phyloP scores from a whole-genome alignment of 2,888 invertebrate species.

The Gibbula magus region DNA sequence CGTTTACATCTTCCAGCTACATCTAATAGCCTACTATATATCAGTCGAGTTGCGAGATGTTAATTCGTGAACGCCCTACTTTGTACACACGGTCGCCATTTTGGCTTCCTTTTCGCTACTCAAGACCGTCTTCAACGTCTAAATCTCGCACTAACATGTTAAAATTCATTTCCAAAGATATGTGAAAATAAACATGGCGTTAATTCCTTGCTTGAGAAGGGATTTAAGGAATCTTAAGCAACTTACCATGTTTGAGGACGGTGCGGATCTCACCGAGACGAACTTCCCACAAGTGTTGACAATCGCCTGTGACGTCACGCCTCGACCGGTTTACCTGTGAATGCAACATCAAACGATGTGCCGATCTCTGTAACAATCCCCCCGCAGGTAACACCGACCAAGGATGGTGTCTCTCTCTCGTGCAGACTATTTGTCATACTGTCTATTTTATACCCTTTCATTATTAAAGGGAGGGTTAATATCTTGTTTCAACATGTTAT shows the following conservation, averaged over 20 bases:
- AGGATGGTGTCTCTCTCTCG: no score
- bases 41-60: no score
- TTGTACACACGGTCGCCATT: background rate
- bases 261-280: background rate
- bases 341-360: background rate
- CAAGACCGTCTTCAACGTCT: background rate
- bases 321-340: constrained; percentile 7
- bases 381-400: no score
- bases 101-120: background rate
- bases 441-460: no score
- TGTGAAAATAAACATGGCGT: background rate
- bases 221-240: background rate
- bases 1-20: no score
- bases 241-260: constrained; percentile 8
- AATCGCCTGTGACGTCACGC: background rate
- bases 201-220: constrained; percentile 8
- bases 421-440: no score
- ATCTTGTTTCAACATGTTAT: no score
- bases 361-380: background rate
- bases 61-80: background rate
- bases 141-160: background rate
- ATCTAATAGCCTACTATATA: no score
- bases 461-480: no score
- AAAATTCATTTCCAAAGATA: constrained; percentile 13
- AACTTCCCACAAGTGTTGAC: background rate